Conservation (phyloP, 2,113 vertebrate genomes). For the Microcebus jonahi region DNA sequence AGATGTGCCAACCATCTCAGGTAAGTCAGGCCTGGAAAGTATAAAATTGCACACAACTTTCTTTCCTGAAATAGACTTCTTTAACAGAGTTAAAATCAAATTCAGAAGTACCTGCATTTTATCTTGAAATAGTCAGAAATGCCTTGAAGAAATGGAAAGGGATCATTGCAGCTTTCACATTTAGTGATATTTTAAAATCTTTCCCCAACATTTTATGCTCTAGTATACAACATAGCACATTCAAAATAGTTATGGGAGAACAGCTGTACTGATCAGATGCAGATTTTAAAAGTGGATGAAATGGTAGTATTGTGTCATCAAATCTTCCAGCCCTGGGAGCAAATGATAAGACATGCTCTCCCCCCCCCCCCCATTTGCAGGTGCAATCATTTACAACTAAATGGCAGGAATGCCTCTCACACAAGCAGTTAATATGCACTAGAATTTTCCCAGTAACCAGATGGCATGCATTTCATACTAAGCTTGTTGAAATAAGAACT, state of each 20-base stretch:
- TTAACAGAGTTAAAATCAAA: not conserved
- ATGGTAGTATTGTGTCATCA: slow-evolving; percentile 75
- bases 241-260: slow-evolving; percentile 62
- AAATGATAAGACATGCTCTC: slow-evolving; percentile 65
- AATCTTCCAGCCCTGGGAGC: slow-evolving; percentile 61
- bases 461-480: slow-evolving; percentile 77
- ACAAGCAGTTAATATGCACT: slow-evolving; percentile 71
- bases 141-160: slow-evolving; percentile 48
- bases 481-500: slow-evolving; percentile 74
- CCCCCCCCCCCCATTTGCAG: slow-evolving; percentile 72
- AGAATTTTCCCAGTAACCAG: slow-evolving; percentile 73
- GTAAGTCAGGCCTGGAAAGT: not conserved
- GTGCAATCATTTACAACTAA: slow-evolving; percentile 79
- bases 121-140: slow-evolving; percentile 63
- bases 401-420: slow-evolving; percentile 76
- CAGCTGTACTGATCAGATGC: slow-evolving; percentile 69
- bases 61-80: not conserved
- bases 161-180: slow-evolving; percentile 25
- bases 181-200: slow-evolving; percentile 47
- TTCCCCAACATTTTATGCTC: not conserved
- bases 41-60: fast-evolving
- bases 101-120: slow-evolving; percentile 36
- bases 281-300: slow-evolving; percentile 77
- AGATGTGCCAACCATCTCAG: not conserved
- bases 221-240: slow-evolving; percentile 45